Conservation (phyloP, 2,113 vertebrate genomes). For the Pogonocichla stellata region DNA sequence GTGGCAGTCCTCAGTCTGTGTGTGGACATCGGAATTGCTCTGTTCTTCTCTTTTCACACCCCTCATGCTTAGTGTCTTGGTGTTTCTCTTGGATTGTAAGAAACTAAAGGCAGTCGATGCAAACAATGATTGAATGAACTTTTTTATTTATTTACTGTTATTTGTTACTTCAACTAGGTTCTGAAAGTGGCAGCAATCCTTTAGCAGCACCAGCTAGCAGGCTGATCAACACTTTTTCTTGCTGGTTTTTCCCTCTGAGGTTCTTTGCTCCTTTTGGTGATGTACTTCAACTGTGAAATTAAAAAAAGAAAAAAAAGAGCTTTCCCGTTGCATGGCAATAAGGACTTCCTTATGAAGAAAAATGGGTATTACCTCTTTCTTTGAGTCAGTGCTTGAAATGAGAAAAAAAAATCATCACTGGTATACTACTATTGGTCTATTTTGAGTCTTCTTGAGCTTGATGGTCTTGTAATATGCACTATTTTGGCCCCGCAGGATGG, state of each 20-base stretch:
- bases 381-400: not conserved
- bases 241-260: not conserved
- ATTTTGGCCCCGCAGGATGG: not conserved
- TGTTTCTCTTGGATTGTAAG: not conserved
- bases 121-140: not conserved
- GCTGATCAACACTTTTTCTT: not conserved
- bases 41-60: not conserved
- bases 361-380: not conserved
- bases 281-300: conserved; percentile 23
- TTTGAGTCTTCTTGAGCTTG: not conserved
- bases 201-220: not conserved
- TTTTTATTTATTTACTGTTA: not conserved
- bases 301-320: not conserved
- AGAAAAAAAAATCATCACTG: not conserved
- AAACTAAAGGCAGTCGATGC: not conserved
- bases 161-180: not conserved
- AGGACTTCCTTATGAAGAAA: not conserved
- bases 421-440: not conserved
- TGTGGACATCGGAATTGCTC: not conserved
- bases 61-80: rapidly evolving
- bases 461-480: not conserved
- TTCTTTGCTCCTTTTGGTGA: not conserved
- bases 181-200: conserved; percentile 21
- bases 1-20: not conserved
- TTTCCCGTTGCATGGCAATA: not conserved